A percentile compares a stretch with the other conserved stretches of the same genome.
These are phyloP conservation scores for Bombus impatiens DNA, from an alignment of 1,140 invertebrate species.

Conservation along the genomic window DNA sequence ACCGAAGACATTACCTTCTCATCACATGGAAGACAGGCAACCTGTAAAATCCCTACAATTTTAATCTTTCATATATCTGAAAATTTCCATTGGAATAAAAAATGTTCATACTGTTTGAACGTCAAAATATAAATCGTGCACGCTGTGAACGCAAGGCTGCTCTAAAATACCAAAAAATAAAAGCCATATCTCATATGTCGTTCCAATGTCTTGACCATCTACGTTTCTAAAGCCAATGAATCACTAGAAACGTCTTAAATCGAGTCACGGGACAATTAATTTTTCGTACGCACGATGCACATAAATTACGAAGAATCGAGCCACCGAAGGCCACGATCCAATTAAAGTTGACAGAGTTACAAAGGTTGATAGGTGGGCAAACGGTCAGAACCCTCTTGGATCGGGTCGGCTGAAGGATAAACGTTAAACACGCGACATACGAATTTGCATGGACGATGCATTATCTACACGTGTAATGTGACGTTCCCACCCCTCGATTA, in stretches of 20 bases:
- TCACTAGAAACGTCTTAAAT: not conserved
- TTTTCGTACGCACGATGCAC: not conserved
- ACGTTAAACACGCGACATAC: conserved; percentile 66
- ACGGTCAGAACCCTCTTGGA: conserved; percentile 31
- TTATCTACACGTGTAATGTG: conserved; percentile 70
- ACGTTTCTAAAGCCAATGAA: too few species aligned
- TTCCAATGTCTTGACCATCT: not conserved
- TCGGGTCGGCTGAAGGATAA: conserved; percentile 59
- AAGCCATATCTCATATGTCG: not conserved
- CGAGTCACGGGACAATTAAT: not conserved
- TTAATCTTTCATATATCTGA: not conserved
- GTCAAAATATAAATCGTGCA: not conserved
- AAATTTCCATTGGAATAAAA: not conserved
- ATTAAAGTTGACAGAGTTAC: conserved; percentile 46
- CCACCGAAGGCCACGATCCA: not conserved
- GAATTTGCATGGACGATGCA: conserved; percentile 67
- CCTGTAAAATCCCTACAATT: too few species aligned
- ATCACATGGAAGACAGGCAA: too few species aligned
- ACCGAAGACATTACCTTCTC: too few species aligned
- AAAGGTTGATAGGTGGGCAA: conserved; percentile 26
- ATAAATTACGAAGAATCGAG: conserved; percentile 27
- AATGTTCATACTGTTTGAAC: not conserved
- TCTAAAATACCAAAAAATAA: not conserved
- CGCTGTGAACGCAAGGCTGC: not conserved
- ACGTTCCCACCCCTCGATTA: conserved; percentile 64